Evolutionary conservation across 2,888 invertebrate species (phyloP).

Genomic region (Drosophila incognita): DNA sequence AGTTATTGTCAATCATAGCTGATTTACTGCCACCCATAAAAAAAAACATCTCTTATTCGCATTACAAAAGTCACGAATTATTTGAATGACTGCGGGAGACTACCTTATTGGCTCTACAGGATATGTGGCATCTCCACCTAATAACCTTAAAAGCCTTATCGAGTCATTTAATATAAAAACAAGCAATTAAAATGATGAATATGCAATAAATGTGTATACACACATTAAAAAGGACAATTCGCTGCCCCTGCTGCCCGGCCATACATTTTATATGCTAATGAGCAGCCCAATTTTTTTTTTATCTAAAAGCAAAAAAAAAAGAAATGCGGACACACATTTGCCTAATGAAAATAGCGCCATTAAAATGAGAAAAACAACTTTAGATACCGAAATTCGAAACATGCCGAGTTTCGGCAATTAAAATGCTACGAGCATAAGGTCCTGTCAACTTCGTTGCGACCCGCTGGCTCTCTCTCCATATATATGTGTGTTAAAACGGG

Average conservation of each 20-base stretch:
- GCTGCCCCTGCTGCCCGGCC: constrained; percentile 29
- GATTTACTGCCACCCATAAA: neutral
- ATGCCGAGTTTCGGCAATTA: constrained; percentile 80
- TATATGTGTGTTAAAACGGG: neutral
- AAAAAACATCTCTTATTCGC: constrained; percentile 7
- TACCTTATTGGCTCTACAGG: constrained; percentile 34
- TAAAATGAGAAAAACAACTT: constrained; percentile 82
- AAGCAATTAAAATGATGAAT: constrained; percentile 81
- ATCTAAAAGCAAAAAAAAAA: constrained; percentile 60
- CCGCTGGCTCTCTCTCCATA: constrained; percentile 39
- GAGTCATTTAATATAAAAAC: constrained; percentile 77
- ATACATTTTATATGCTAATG: constrained; percentile 80
- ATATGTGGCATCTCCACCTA: constrained; percentile 53
- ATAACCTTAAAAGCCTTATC: constrained; percentile 81
- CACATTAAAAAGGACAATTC: constrained; percentile 55
- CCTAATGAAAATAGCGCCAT: constrained; percentile 82
- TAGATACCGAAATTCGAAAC: constrained; percentile 79
- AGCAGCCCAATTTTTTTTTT: constrained; percentile 51
- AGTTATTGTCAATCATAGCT: neutral
- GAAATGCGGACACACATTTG: constrained; percentile 75
- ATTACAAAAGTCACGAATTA: neutral
- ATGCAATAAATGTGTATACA: constrained; percentile 77
- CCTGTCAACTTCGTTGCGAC: constrained; percentile 38
- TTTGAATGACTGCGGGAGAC: constrained; percentile 18
- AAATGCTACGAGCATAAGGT: constrained; percentile 73